Conservation (phyloP, 2,113 vertebrate species). For the Nesogale talazaci region DNA sequence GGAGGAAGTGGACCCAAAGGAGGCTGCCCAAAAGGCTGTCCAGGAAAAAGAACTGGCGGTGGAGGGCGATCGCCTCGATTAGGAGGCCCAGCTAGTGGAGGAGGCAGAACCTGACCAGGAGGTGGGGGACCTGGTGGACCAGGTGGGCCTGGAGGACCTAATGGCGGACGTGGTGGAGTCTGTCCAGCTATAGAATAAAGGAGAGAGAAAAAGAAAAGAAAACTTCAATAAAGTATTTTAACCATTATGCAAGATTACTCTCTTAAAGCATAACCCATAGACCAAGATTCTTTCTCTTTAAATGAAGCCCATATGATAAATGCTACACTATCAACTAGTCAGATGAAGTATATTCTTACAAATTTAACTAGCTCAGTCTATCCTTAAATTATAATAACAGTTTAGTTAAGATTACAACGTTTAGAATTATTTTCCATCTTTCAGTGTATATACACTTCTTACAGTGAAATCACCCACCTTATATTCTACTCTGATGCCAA, state of each 20-base stretch:
- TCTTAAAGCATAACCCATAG: constrained; percentile 73
- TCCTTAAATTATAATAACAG: constrained; percentile 68
- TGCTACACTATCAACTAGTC: constrained; percentile 66
- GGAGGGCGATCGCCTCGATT: constrained; percentile 97
- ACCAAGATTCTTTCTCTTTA: constrained; percentile 73
- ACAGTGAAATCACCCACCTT: constrained; percentile 83
- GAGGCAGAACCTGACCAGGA: constrained; percentile 96
- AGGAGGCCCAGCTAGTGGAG: constrained; percentile 94
- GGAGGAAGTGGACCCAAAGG: constrained; percentile 96
- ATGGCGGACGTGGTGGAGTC: constrained; percentile 95
- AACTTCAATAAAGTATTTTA: constrained; percentile 68
- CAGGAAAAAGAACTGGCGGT: constrained; percentile 97
- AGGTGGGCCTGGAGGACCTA: constrained; percentile 95
- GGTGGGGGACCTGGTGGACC: constrained; percentile 97
- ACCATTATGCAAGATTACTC: constrained; percentile 63
- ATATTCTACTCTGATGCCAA: constrained; percentile 84
- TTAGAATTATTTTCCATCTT: constrained; percentile 75
- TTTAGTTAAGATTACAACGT: constrained; percentile 63
- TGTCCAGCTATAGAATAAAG: constrained; percentile 90
- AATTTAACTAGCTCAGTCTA: constrained; percentile 72
- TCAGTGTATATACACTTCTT: constrained; percentile 75
- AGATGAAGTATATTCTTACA: constrained; percentile 62
- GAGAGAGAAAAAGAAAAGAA: constrained; percentile 25
- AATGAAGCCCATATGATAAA: constrained; percentile 69
- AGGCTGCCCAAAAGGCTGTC: constrained; percentile 97